These are phyloP conservation scores for Eira barbara DNA, from an alignment of 2,113 vertebrate species.

Conservation along the genomic window DNA sequence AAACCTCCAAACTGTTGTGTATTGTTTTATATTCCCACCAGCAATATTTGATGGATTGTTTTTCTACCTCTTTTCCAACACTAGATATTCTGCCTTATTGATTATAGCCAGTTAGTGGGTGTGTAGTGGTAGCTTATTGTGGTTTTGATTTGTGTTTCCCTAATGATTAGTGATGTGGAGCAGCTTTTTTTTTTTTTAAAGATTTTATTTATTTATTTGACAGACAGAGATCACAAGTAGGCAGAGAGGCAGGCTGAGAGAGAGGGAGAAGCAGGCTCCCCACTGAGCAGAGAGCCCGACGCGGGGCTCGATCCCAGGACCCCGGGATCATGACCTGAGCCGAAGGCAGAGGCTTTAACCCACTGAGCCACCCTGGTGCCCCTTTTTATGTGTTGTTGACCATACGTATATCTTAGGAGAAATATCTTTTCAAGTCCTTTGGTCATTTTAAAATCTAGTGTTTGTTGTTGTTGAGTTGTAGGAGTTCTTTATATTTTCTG, in stretches of 20 bases:
- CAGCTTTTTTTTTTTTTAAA: not conserved
- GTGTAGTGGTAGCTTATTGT: not conserved
- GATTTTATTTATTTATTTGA: too few relatives aligned
- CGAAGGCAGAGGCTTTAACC: too few relatives aligned
- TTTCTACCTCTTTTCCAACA: not conserved
- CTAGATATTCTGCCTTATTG: not conserved
- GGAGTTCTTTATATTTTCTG: not conserved
- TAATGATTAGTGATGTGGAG: not conserved
- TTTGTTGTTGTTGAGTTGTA: not conserved
- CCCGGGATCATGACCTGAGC: too few relatives aligned
- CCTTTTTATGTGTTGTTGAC: not conserved
- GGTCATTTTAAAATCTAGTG: not conserved
- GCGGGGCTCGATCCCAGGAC: too few relatives aligned
- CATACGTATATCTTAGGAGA: not conserved
- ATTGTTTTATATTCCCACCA: not conserved
- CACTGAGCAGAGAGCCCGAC: too few relatives aligned
- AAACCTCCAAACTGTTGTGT: not conserved
- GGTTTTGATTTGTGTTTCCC: not conserved
- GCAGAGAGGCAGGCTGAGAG: too few relatives aligned
- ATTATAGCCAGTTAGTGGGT: not conserved
- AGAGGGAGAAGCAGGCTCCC: too few relatives aligned
- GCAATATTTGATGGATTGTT: not conserved
- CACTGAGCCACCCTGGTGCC: too few relatives aligned
- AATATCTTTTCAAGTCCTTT: not conserved
- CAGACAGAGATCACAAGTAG: too few relatives aligned